phyloP scores from a whole-genome alignment of 2,888 invertebrate genomes.

The Mactromeris polynyma region DNA sequence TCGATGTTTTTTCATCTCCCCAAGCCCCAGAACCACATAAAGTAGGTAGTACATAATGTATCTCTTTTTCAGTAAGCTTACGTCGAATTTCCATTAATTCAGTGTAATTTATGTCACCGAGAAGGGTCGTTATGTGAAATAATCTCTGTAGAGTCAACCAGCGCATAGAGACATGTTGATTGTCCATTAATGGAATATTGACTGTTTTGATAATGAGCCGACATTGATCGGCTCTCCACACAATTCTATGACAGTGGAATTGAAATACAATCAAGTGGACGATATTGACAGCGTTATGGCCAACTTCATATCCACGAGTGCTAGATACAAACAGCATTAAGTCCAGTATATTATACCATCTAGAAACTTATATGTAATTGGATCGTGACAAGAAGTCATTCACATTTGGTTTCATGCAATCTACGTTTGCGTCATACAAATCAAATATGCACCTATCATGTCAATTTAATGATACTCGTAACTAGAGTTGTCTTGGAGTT shows the following conservation, averaged over 20 bases:
- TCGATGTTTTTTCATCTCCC: too few relatives aligned
- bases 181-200: conserved; percentile 17
- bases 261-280: not conserved
- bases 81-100: not conserved
- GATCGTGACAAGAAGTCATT: too few relatives aligned
- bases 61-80: too few relatives aligned
- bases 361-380: too few relatives aligned
- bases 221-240: not conserved
- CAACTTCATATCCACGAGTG: not conserved
- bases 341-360: too few relatives aligned
- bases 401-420: too few relatives aligned
- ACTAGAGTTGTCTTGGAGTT: too few relatives aligned
- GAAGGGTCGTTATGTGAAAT: not conserved
- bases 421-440: too few relatives aligned
- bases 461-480: too few relatives aligned
- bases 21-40: too few relatives aligned
- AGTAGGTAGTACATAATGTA: too few relatives aligned
- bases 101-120: not conserved
- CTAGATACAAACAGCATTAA: not conserved
- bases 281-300: not conserved
- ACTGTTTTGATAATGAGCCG: not conserved
- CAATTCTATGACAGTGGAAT: not conserved
- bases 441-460: too few relatives aligned
- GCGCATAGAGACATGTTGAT: not conserved
- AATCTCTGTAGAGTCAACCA: not conserved